Evolutionary conservation across 2,888 invertebrate species (phyloP).

Genomic region (Caenorhabditis sinica): DNA sequence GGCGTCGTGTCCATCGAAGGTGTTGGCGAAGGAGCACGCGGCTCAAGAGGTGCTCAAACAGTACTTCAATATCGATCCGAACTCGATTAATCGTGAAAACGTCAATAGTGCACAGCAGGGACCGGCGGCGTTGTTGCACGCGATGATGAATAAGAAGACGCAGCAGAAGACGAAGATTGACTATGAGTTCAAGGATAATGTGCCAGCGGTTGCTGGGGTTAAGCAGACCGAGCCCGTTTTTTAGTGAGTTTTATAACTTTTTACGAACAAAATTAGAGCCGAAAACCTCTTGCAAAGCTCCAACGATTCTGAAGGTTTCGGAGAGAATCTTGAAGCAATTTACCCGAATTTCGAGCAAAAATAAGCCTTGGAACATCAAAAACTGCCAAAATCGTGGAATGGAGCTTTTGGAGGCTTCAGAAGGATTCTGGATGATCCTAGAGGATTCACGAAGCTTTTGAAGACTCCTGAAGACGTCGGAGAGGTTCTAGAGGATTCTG

Average conservation of each 20-base stretch:
- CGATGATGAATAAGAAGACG: constrained; percentile 50
- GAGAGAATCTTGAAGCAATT: no score
- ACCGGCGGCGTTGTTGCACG: constrained; percentile 48
- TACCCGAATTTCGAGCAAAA: no score
- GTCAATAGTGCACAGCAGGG: constrained; percentile 19
- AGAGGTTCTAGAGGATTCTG: no score
- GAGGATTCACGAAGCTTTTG: no score
- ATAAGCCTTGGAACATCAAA: no score
- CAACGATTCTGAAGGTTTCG: no score
- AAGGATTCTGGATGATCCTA: no score
- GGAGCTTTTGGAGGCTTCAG: no score
- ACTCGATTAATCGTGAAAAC: constrained; percentile 30
- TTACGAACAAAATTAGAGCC: no score
- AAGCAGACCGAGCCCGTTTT: constrained; percentile 4
- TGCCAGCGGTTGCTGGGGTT: constrained; percentile 51
- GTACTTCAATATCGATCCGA: constrained; percentile 36
- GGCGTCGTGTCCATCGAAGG: constrained; percentile 42
- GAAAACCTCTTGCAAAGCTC: no score
- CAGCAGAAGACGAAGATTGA: constrained; percentile 22
- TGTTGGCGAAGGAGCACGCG: constrained; percentile 61
- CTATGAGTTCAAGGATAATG: constrained; percentile 62
- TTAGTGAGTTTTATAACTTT: constrained; percentile 41
- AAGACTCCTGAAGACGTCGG: no score
- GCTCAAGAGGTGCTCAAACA: constrained; percentile 61
- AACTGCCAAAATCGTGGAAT: no score